Conservation (phyloP, 1,140 invertebrate species). For the Oreohelix idahoensis region DNA sequence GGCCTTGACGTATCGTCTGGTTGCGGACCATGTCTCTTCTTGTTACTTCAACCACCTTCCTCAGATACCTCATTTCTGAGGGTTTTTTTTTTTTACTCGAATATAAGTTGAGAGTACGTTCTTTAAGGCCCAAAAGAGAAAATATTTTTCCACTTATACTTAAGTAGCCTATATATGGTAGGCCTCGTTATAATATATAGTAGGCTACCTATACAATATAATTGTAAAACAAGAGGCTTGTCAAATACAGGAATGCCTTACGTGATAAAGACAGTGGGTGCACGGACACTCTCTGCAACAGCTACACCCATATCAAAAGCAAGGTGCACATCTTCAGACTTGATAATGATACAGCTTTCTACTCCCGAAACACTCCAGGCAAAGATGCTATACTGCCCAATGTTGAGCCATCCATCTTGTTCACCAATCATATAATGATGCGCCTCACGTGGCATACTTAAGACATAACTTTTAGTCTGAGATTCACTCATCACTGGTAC, state of each 20-base stretch:
- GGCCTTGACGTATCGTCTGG: too few species aligned
- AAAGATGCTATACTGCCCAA: constrained; percentile 53
- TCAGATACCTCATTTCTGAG: too few species aligned
- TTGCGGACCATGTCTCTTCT: too few species aligned
- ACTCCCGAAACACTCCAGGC: constrained; percentile 61
- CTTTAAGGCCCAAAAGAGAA: too few species aligned
- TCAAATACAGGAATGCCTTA: constrained; percentile 45
- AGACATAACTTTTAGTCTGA: background rate
- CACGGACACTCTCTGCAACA: constrained; percentile 50
- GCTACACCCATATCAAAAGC: constrained; percentile 62
- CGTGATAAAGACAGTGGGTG: constrained; percentile 61
- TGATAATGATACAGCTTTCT: constrained; percentile 60
- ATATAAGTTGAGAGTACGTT: too few species aligned
- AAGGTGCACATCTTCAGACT: constrained; percentile 46
- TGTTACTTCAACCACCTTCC: too few species aligned
- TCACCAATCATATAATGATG: constrained; percentile 3
- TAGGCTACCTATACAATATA: too few species aligned
- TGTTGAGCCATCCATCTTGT: constrained; percentile 44
- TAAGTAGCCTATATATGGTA: too few species aligned
- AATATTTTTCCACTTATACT: too few species aligned
- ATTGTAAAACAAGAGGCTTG: too few species aligned
- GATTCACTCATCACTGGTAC: background rate
- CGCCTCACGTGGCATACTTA: background rate
- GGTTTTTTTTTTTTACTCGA: too few species aligned
- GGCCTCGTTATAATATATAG: too few species aligned